Evolutionary conservation across 2,888 invertebrate genomes (phyloP).

Genomic region (Thymelicus lineola): DNA sequence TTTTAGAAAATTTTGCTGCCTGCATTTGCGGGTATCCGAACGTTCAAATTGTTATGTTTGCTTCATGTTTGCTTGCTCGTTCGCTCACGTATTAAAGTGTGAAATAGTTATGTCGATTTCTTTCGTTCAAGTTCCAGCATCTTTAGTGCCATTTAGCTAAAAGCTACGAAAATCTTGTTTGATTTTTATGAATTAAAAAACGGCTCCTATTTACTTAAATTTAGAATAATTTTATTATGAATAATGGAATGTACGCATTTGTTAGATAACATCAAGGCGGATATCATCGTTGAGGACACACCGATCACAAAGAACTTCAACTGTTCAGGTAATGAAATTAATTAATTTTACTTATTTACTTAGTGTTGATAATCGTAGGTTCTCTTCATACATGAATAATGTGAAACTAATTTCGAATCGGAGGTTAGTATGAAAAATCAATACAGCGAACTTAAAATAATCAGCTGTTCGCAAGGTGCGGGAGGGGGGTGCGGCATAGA

Average conservation of each 20-base stretch:
- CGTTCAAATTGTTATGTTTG: constrained; percentile 52
- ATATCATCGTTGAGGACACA: constrained; percentile 77
- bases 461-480: constrained; percentile 80
- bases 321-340: constrained; percentile 85
- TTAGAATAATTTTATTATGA: constrained; percentile 65
- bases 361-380: constrained; percentile 26
- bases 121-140: constrained; percentile 55
- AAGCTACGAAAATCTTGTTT: constrained; percentile 53
- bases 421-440: constrained; percentile 82
- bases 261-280: constrained; percentile 87
- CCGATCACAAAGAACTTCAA: constrained; percentile 86
- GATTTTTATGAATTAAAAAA: constrained; percentile 63
- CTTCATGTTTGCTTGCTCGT: constrained; percentile 54
- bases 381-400: constrained; percentile 41
- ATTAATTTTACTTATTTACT: constrained; percentile 45
- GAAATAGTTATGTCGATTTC: constrained; percentile 56
- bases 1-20: too few species aligned
- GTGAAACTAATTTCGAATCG: constrained; percentile 51
- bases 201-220: constrained; percentile 54
- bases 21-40: constrained; percentile 42
- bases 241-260: constrained; percentile 90
- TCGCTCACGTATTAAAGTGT: constrained; percentile 48
- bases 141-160: constrained; percentile 4
- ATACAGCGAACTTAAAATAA: constrained; percentile 79
- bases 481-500: constrained; percentile 66